Evolutionary conservation across 2,888 invertebrate genomes (phyloP).

Genomic region (Drosophila mimetica): DNA sequence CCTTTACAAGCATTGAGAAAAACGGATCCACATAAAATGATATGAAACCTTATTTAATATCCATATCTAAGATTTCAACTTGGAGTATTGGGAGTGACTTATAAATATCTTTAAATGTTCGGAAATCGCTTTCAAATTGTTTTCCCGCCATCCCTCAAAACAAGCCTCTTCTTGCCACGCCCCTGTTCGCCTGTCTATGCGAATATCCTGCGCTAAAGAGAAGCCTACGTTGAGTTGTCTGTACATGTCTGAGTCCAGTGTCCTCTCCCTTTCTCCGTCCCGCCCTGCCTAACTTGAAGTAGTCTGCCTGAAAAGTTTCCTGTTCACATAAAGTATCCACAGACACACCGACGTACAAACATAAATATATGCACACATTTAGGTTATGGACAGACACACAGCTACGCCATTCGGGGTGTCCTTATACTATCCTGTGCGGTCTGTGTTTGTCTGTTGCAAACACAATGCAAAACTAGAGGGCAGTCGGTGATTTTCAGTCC

Average conservation of each 20-base stretch:
- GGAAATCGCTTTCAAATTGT: slow-evolving; percentile 20
- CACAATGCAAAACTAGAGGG: slow-evolving; percentile 35
- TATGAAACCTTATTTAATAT: too few relatives aligned
- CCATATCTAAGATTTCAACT: background rate
- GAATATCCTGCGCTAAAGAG: slow-evolving; percentile 17
- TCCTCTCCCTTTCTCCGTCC: slow-evolving; percentile 28
- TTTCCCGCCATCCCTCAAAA: background rate
- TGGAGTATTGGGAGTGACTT: slow-evolving; percentile 5
- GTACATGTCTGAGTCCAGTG: slow-evolving; percentile 31
- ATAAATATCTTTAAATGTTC: slow-evolving; percentile 27
- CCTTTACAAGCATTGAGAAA: too few relatives aligned
- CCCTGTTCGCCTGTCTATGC: slow-evolving; percentile 19
- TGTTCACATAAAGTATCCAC: slow-evolving; percentile 39
- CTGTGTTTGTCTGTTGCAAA: slow-evolving; percentile 43
- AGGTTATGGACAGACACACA: slow-evolving; percentile 23
- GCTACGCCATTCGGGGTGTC: slow-evolving; percentile 16
- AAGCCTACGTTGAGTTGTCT: slow-evolving; percentile 28
- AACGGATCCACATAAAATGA: too few relatives aligned
- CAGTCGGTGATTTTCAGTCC: background rate
- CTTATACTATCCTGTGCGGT: slow-evolving; percentile 14
- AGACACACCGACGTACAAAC: slow-evolving; percentile 33
- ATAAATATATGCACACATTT: slow-evolving; percentile 35
- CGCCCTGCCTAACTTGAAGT: slow-evolving; percentile 37
- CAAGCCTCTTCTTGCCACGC: slow-evolving; percentile 26
- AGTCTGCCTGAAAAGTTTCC: slow-evolving; percentile 50